Conservation (phyloP, 30 jellyfish, hydroid and myxozoan species). For the Cassiopea xamachana region DNA sequence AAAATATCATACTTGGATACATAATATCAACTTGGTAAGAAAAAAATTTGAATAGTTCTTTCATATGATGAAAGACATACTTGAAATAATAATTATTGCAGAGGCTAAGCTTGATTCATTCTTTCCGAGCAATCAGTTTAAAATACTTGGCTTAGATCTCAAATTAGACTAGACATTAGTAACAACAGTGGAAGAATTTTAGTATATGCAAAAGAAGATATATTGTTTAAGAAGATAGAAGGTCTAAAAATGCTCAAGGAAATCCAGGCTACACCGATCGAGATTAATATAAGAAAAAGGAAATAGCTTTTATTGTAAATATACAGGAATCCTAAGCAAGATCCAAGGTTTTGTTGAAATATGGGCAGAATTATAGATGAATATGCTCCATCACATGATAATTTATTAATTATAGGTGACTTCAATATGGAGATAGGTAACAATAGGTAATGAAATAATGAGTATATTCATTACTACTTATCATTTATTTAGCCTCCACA, state of each 20-base stretch:
- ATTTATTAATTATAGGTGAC: not conserved
- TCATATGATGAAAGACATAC: not conserved
- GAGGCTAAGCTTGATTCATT: not conserved
- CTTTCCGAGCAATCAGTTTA: not conserved
- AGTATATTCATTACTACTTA: not conserved
- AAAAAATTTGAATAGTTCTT: not conserved
- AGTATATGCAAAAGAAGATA: not conserved
- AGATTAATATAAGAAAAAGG: not conserved
- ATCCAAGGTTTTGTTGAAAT: not conserved
- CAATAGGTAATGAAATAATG: not conserved
- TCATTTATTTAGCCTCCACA: not conserved
- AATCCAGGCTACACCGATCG: not conserved
- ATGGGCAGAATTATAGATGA: not conserved
- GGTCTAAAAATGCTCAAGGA: not conserved
- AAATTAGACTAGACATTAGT: not conserved
- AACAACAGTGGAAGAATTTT: not conserved
- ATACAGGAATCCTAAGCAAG: not conserved
- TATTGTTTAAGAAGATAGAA: not conserved
- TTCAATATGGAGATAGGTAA: not conserved
- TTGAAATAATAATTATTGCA: not conserved
- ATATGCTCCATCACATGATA: not conserved
- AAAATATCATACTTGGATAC: not conserved
- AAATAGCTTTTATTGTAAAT: not conserved
- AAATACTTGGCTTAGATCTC: not conserved
- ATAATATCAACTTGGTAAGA: not conserved